Evolutionary conservation across 2,888 invertebrate species (phyloP), one percentile per base, ranked within the genome.

Genomic region (Ceriagrion tenellum): DNA sequence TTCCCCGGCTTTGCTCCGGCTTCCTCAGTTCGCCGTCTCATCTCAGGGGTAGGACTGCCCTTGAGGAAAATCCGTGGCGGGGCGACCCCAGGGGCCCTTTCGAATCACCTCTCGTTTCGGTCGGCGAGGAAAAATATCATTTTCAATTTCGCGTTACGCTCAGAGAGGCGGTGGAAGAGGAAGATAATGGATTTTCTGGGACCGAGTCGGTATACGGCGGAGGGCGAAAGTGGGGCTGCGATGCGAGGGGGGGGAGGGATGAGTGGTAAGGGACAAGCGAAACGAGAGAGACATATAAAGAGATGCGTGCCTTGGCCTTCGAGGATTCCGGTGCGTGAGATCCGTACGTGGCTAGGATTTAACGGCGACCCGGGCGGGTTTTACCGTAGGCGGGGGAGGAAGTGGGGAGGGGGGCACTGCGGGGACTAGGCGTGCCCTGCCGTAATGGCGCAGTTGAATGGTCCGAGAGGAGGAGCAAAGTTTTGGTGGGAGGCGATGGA

Each of bases 401-500:
- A 20, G 59, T 59, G 59, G 59, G 20, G 59, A 12, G 18, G 20
- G 12, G 13, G 16, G 16, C 56, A 56, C 12, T 56, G 8, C 12
- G 16, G 56, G 56, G 23, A 35, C 47, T 30, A 55, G 89, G 55
- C 47, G 26, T 30, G 89, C 55, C 55, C n/a, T 55, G 47, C 55
- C 55, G n/a, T 89, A 89, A 89, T 55, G 89, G 55, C 89, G 89
- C 81, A 30, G 89, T 55, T 55, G 89, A 89, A 55, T 89, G 55
- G 89, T n/a, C 55, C 89, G 81, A 59, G 20, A 59, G 59, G 20
- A 59, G 59, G 59, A 81, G 55, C 89, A 89, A 89, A 89, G 89
- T 89, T 89, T 89, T 55, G 89, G 89, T 8, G 89, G 35, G 81
- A 81, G 81, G 89, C 89, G 89, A 89, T 89, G 89, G 89, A 55